A percentile compares a stretch with the other conserved stretches of the same genome.
Conservation (phyloP, 2,797 vertebrate genomes). For the Falco naumanni region DNA sequence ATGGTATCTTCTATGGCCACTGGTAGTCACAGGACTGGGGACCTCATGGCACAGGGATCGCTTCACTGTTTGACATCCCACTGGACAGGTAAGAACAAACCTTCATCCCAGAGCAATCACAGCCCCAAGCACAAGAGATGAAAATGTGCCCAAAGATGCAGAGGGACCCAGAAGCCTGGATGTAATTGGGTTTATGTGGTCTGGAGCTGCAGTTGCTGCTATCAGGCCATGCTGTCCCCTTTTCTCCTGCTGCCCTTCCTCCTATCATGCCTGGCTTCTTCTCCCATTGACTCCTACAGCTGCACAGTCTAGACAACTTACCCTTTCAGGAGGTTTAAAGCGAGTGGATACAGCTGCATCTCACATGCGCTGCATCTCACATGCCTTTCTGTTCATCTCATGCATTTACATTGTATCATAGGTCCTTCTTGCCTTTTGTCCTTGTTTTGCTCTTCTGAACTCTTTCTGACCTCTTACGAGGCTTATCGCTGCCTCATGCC, state of each 20-base stretch:
- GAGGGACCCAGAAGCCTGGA: not conserved
- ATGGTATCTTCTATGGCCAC: not conserved
- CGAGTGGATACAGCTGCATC: not conserved
- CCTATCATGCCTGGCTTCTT: not conserved
- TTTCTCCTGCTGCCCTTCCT: not conserved
- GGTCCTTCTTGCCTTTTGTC: not conserved
- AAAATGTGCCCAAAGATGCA: not conserved
- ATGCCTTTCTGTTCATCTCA: not conserved
- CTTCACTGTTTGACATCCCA: not conserved
- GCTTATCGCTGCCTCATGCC: not conserved
- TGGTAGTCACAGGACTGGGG: not conserved
- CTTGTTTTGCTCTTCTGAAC: not conserved
- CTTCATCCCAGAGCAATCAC: not conserved
- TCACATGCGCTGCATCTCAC: not conserved
- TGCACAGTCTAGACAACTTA: not conserved
- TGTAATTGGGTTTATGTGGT: not conserved
- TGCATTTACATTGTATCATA: not conserved
- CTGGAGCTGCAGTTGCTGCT: not conserved
- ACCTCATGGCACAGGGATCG: not conserved
- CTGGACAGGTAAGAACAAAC: not conserved
- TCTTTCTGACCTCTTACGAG: not conserved
- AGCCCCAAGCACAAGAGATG: not conserved
- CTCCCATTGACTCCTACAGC: not conserved
- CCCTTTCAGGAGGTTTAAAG: not conserved
- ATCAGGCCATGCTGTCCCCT: not conserved